Percentiles rank a stretch among this genome's conserved stretches.
Evolutionary conservation across 2,113 vertebrate species (phyloP).

Genomic region (Pyrgilauda ruficollis): DNA sequence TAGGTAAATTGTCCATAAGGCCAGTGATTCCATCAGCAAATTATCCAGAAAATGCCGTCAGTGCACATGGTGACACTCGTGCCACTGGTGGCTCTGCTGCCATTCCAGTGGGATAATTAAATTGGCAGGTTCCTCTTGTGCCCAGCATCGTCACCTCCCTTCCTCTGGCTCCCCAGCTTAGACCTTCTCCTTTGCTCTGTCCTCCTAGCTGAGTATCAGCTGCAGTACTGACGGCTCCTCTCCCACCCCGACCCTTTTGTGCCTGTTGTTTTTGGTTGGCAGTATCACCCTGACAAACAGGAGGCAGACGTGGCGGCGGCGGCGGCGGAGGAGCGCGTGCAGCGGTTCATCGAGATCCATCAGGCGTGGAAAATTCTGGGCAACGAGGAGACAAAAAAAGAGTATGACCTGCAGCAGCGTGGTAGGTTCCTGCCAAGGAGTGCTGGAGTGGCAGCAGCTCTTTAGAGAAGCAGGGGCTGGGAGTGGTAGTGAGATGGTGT

Average conservation of each 20-base stretch:
- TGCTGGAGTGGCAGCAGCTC: slow-evolving; percentile 45
- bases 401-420: slow-evolving; percentile 83
- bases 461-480: slow-evolving; percentile 29
- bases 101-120: slow-evolving; percentile 73
- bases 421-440: slow-evolving; percentile 76
- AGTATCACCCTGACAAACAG: slow-evolving; percentile 90
- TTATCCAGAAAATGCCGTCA: slow-evolving; percentile 85
- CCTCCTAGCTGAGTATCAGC: slow-evolving; percentile 2
- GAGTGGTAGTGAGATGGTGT: slow-evolving; percentile 18
- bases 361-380: slow-evolving; percentile 90
- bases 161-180: slow-evolving; percentile 49
- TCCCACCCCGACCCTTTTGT: background rate
- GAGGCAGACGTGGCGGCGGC: slow-evolving; percentile 71
- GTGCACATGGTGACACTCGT: slow-evolving; percentile 69
- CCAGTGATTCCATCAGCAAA: slow-evolving; percentile 84
- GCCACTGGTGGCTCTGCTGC: slow-evolving; percentile 65
- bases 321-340: slow-evolving; percentile 70
- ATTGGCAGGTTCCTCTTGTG: slow-evolving; percentile 72
- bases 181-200: slow-evolving; percentile 34
- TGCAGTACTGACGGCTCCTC: slow-evolving; percentile 14
- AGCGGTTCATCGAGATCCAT: slow-evolving; percentile 85
- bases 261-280: slow-evolving; percentile 62
- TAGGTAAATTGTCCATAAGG: slow-evolving; percentile 86
- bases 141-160: slow-evolving; percentile 30
- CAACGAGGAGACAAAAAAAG: slow-evolving; percentile 82